Conservation (phyloP, 2,113 vertebrate genomes). For the Microcebus tavaratra region DNA sequence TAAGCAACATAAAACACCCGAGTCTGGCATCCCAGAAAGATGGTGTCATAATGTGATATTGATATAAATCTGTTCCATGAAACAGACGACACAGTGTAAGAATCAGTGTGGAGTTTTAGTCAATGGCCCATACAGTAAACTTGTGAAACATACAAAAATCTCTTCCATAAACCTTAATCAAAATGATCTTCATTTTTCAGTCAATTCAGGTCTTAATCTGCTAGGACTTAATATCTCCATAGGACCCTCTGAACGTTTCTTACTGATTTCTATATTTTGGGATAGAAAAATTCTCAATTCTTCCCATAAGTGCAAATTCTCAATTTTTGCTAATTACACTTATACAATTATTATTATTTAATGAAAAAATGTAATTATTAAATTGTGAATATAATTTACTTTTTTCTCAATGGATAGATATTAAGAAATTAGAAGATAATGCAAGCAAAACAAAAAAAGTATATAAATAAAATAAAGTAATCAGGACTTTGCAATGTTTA, state of each 20-base stretch:
- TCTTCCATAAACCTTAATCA: neutral
- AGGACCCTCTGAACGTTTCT: neutral
- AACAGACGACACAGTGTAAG: neutral
- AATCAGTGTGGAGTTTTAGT: neutral
- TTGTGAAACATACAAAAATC: neutral
- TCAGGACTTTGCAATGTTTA: constrained; percentile 31
- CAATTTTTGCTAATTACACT: neutral
- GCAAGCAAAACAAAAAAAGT: neutral
- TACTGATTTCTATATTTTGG: neutral
- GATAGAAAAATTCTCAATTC: neutral
- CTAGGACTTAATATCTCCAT: neutral
- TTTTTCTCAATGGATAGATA: neutral
- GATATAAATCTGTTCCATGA: neutral
- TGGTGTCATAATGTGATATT: neutral
- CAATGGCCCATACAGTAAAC: neutral
- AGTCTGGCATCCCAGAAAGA: neutral
- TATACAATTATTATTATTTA: neutral
- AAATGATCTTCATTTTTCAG: neutral
- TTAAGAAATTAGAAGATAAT: neutral
- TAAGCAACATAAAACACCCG: neutral
- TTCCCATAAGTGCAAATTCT: neutral
- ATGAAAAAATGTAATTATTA: neutral
- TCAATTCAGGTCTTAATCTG: neutral
- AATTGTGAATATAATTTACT: neutral
- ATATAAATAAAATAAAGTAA: neutral